Evolutionary conservation across 2,113 vertebrate species (phyloP).

Genomic region (Buteo buteo): DNA sequence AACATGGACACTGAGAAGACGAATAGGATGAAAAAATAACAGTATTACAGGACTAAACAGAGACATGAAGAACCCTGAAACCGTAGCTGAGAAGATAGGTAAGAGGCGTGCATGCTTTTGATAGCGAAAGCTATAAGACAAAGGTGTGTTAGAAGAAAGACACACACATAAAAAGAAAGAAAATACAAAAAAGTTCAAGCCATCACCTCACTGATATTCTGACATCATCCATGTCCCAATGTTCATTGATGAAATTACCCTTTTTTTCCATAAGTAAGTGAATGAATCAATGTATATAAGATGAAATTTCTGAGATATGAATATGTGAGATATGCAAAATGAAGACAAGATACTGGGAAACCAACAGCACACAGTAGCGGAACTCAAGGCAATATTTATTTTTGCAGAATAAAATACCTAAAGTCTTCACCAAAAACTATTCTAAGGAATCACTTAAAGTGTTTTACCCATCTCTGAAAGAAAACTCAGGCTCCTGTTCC

Average conservation of each 20-base stretch:
- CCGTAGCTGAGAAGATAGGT: background rate
- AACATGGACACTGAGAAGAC: background rate
- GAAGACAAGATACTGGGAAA: background rate
- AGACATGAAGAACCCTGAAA: background rate
- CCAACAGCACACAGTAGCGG: background rate
- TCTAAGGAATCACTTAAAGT: background rate
- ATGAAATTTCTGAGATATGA: background rate
- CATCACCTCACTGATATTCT: background rate
- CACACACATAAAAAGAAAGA: background rate
- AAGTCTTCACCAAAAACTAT: background rate
- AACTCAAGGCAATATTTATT: background rate
- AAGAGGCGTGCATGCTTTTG: background rate
- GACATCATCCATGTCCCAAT: background rate
- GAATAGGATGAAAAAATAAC: background rate
- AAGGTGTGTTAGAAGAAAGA: background rate
- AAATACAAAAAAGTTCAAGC: background rate
- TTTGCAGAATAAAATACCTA: background rate
- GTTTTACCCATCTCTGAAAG: background rate
- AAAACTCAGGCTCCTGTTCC: background rate
- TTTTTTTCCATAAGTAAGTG: background rate
- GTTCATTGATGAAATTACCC: background rate
- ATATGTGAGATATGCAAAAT: background rate
- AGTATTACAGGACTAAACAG: background rate
- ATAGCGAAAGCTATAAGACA: background rate
- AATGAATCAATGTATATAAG: background rate